phyloP scores from a whole-genome alignment of 2,888 invertebrate species.

The Noctua janthina region DNA sequence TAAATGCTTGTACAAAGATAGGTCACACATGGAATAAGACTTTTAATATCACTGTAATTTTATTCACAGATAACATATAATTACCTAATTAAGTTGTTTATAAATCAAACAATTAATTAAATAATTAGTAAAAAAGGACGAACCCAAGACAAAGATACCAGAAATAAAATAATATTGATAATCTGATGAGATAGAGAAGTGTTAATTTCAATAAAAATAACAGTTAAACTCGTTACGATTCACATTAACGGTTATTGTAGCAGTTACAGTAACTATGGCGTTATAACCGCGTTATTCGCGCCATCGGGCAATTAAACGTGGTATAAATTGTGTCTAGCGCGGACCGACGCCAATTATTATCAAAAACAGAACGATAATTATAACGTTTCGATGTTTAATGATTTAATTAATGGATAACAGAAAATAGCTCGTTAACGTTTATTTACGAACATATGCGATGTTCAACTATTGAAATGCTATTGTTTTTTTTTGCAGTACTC shows the following conservation, averaged over 20 bases:
- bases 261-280: constrained; percentile 60
- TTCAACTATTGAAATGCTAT: constrained; percentile 15
- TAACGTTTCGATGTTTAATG: constrained; percentile 70
- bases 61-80: constrained; percentile 8
- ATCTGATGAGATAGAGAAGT: constrained; percentile 59
- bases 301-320: constrained; percentile 63
- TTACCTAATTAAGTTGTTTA: not conserved
- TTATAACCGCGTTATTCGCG: constrained; percentile 50
- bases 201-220: constrained; percentile 67
- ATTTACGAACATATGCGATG: constrained; percentile 36
- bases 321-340: constrained; percentile 58
- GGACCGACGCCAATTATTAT: constrained; percentile 58
- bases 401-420: constrained; percentile 75
- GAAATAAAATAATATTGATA: constrained; percentile 50
- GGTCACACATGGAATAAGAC: not conserved
- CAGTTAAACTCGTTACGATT: constrained; percentile 61
- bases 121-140: constrained; percentile 19
- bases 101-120: constrained; percentile 18
- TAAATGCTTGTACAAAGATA: not conserved
- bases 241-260: constrained; percentile 61
- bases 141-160: constrained; percentile 13
- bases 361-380: constrained; percentile 63
- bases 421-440: constrained; percentile 70
- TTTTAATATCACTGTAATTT: not conserved
- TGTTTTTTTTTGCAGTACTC: constrained; percentile 3